These are phyloP conservation scores for Lasiurus cinereus DNA, from an alignment of 2,113 vertebrate species.

Conservation along the genomic window DNA sequence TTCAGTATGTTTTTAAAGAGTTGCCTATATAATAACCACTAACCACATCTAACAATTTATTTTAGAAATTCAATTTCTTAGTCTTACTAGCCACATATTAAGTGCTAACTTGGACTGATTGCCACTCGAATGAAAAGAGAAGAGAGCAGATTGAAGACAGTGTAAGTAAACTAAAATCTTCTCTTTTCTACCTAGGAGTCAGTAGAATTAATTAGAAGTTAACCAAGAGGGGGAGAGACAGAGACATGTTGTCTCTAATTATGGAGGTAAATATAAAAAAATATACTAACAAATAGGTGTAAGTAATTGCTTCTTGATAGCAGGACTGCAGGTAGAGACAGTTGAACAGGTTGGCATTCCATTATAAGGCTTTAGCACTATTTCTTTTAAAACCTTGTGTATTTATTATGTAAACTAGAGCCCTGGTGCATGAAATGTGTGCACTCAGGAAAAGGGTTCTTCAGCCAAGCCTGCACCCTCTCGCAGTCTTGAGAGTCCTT, in stretches of 20 bases:
- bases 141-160: neutral
- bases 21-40: neutral
- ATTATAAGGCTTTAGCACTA: neutral
- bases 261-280: neutral
- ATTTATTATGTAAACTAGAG: neutral
- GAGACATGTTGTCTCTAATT: neutral
- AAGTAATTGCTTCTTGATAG: neutral
- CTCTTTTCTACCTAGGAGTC: neutral
- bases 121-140: neutral
- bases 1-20: neutral
- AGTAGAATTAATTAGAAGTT: neutral
- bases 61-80: no score
- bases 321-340: neutral
- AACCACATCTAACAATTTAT: neutral
- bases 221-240: neutral
- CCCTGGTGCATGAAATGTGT: no score
- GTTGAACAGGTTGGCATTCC: neutral
- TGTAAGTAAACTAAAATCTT: neutral
- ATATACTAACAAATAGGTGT: neutral
- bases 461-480: no score
- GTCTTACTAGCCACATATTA: neutral
- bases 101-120: neutral
- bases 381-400: neutral
- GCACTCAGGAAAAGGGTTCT: no score
- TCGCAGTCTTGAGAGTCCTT: no score